Evolutionary conservation across 2,797 vertebrate genomes (phyloP).

Genomic region (Rachycentron canadum): DNA sequence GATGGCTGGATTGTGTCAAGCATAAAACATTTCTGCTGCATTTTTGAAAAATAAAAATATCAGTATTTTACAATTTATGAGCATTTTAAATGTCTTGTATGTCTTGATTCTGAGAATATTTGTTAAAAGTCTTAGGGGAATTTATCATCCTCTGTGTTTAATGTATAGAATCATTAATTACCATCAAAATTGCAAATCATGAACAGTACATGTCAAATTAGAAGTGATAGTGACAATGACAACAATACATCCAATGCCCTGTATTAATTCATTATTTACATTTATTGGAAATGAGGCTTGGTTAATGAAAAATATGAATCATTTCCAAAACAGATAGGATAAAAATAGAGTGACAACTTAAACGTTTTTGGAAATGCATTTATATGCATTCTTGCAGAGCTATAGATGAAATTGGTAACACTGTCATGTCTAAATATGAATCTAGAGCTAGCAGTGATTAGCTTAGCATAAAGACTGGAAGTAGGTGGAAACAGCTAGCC

Average conservation of each 20-base stretch:
- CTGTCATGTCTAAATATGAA: not conserved
- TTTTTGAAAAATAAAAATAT: slow-evolving; percentile 96
- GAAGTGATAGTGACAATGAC: not conserved
- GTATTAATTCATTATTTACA: not conserved
- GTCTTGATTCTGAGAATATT: slow-evolving; percentile 49
- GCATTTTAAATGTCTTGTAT: slow-evolving; percentile 76
- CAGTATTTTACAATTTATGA: slow-evolving; percentile 93
- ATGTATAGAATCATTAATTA: slow-evolving; percentile 1
- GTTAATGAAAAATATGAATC: not conserved
- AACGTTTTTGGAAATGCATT: not conserved
- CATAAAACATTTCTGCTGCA: slow-evolving; percentile 91
- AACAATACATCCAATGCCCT: not conserved
- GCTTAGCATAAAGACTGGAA: slow-evolving; percentile 5
- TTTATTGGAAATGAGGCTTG: not conserved
- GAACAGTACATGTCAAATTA: not conserved
- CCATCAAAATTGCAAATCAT: not conserved
- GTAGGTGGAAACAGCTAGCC: not conserved
- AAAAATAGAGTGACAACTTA: not conserved
- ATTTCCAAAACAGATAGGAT: not conserved
- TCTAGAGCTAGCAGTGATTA: not conserved
- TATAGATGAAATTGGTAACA: not conserved
- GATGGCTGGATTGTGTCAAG: slow-evolving; percentile 82
- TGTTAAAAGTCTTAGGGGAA: not conserved
- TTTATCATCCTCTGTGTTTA: not conserved
- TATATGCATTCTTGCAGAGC: not conserved